Percentiles rank a stretch among this genome's conserved stretches.
Evolutionary conservation across 2,113 vertebrate species (phyloP).

Genomic region (Brienomyrus longianalis): DNA sequence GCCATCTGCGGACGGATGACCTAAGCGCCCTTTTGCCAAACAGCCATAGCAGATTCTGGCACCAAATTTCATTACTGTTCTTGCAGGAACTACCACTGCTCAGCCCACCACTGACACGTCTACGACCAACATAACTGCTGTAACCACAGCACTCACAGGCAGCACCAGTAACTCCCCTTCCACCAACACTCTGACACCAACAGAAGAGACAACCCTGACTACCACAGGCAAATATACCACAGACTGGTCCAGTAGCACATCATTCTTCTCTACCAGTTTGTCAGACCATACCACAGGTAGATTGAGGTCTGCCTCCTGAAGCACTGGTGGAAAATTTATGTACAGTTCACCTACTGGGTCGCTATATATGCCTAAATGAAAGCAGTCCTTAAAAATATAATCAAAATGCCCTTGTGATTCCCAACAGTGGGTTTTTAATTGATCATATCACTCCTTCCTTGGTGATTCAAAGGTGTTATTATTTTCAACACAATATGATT

Average conservation of each 20-base stretch:
- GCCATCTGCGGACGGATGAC: neutral
- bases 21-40: neutral
- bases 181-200: conserved; percentile 27
- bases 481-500: neutral
- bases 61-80: conserved; percentile 34
- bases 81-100: conserved; percentile 51
- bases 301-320: neutral
- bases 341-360: neutral
- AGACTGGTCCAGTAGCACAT: neutral
- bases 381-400: neutral
- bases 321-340: neutral
- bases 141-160: neutral
- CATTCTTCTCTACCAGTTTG: neutral
- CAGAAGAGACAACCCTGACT: conserved; percentile 2
- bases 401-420: neutral
- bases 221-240: neutral
- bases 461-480: neutral
- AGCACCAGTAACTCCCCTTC: conserved; percentile 4
- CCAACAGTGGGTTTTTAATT: neutral
- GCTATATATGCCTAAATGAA: neutral
- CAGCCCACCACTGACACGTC: conserved; percentile 37
- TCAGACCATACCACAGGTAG: conserved; percentile 8
- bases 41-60: neutral
- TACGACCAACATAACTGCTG: conserved; percentile 14
- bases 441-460: neutral